Evolutionary conservation across 2,888 invertebrate species (phyloP).

Genomic region (Phragmatobia fuliginosa): DNA sequence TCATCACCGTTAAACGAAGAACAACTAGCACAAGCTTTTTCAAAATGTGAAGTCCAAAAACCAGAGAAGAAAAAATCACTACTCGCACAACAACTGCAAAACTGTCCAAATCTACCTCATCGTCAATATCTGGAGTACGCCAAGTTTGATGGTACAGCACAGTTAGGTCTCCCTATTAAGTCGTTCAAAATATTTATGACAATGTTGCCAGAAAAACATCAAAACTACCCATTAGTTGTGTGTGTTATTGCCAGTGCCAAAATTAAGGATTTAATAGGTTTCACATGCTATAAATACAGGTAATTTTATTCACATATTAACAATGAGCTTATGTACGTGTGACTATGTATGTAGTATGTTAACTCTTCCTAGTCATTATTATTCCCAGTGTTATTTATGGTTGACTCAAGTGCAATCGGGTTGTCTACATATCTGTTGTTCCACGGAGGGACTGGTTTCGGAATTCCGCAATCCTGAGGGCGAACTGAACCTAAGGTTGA

Average conservation of each 20-base stretch:
- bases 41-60: conserved; percentile 73
- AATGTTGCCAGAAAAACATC: conserved; percentile 93
- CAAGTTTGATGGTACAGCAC: conserved; percentile 96
- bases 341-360: too few species aligned
- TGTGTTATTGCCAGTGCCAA: conserved; percentile 94
- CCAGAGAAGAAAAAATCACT: conserved; percentile 85
- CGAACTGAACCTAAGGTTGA: too few species aligned
- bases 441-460: too few species aligned
- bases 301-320: conserved; percentile 47
- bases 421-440: too few species aligned
- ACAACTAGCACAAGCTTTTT: conserved; percentile 87
- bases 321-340: too few species aligned
- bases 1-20: conserved; percentile 83
- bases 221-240: conserved; percentile 94
- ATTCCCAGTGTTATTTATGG: too few species aligned
- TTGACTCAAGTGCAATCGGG: too few species aligned
- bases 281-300: conserved; percentile 95
- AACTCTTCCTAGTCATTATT: too few species aligned
- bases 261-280: conserved; percentile 96
- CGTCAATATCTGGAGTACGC: conserved; percentile 96
- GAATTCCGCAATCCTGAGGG: too few species aligned
- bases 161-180: conserved; percentile 92
- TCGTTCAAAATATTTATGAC: conserved; percentile 96
- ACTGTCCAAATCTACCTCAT: conserved; percentile 91
- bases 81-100: conserved; percentile 91